Percentiles rank a stretch among this genome's conserved stretches.
phyloP scores from a whole-genome alignment of 35 echinoderm and acorn worm species.

The Chiridota heheva region DNA sequence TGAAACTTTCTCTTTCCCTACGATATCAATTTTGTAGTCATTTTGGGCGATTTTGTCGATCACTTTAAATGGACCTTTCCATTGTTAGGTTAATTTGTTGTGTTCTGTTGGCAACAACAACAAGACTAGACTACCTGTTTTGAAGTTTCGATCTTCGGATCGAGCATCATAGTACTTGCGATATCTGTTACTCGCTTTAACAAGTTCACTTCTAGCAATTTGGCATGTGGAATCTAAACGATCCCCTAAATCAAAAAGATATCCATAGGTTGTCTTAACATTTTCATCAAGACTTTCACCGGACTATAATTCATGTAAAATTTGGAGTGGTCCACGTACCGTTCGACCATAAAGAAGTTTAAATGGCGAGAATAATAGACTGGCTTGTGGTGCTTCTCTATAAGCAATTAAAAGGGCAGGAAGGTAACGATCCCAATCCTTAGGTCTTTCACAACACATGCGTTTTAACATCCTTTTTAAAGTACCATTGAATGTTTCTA shows the following conservation, averaged over 20 bases:
- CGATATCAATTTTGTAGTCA: conserved; percentile 37
- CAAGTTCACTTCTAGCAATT: conserved; percentile 24
- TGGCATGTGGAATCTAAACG: conserved; percentile 35
- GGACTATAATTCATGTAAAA: conserved; percentile 69
- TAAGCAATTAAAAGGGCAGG: conserved; percentile 46
- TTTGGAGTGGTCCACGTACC: conserved; percentile 55
- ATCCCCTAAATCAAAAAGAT: conserved; percentile 46
- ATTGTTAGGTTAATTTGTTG: conserved; percentile 29
- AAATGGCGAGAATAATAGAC: conserved; percentile 59
- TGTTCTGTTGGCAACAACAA: conserved; percentile 30
- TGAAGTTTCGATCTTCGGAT: neutral
- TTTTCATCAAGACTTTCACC: neutral
- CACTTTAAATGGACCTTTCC: conserved; percentile 41
- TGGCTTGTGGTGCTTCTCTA: conserved; percentile 52
- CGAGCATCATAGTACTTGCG: conserved; percentile 7
- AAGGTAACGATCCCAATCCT: conserved; percentile 62
- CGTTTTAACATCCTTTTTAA: conserved; percentile 48
- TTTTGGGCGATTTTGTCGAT: neutral
- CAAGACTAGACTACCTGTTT: conserved; percentile 32
- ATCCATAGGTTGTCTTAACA: conserved; percentile 48
- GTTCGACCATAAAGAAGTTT: conserved; percentile 56
- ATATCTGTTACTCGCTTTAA: conserved; percentile 34
- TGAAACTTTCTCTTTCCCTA: conserved; percentile 27
- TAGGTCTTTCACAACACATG: conserved; percentile 50
- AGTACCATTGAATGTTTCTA: conserved; percentile 50